Base-by-base conservation (phyloP, 1,140 invertebrate species). In the Hormaphis cornu region DNA sequence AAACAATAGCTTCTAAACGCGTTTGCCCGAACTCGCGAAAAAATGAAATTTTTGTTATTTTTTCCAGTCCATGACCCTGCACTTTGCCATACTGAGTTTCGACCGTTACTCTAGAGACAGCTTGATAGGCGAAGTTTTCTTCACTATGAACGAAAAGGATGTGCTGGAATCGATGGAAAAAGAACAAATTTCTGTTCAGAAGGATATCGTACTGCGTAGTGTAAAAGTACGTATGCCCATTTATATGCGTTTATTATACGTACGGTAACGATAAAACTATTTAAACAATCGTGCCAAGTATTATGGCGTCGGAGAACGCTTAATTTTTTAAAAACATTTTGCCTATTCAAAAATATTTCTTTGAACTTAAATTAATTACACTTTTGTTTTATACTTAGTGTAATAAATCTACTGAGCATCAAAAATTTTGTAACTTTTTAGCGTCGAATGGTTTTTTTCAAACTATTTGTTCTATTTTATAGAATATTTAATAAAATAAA, bases 101-200 rank as follows among this genome's bases (percentile, higher is more conserved):
- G 96, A 98, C 80, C 86, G 95, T 77, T 98, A 97, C 78, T 96
- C 93, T 30, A 85, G 95, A 20, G 95, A 98, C 77, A 94, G 97
- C 75, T 92, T 98, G 69, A 95, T 98, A 69, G 95, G 96, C 18
- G 95, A 98, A 81, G 90, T 96, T n/a, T 88, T 96, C 72, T 90
- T 89, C 72, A 87, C 89, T 16, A 79, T 97, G 70, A 86, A 86
- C 24, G 84, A 83, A 22, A 83, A 94, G 50, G 89, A 92, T 76
- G 33, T 70, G 5, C 81, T 94, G 50, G 85, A 88, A 8, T 84
- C 89, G 69, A 86, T 87, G 12, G 89, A 90, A 72, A 88, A 88
- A 74, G 87, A 89, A 76, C 86, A 89, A 16, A 80, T 88, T 70
- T 84, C 86, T 5, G 81, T 94, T 26, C 87, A 84, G 77, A 84